These are phyloP conservation scores for Oxyteleia sp. DNA, from an alignment of 2,888 invertebrate genomes.

Conservation along the genomic window DNA sequence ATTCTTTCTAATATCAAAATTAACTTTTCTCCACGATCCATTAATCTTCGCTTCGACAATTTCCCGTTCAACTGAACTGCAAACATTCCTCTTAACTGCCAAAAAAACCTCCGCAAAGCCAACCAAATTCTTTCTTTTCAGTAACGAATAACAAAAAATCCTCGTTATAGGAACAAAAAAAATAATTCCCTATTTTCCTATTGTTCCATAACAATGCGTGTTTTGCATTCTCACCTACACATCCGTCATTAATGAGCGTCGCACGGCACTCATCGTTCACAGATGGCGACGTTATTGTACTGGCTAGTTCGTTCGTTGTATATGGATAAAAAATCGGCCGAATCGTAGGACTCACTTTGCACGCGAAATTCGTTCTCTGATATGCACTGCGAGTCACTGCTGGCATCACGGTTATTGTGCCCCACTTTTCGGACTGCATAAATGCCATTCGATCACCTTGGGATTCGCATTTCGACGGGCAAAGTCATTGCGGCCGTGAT, in stretches of 20 bases:
- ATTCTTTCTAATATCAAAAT: neutral
- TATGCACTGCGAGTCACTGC: conserved; percentile 46
- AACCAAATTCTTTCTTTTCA: neutral
- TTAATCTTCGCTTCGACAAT: neutral
- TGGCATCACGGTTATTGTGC: conserved; percentile 58
- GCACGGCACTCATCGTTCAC: conserved; percentile 26
- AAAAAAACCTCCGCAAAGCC: neutral
- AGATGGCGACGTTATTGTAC: conserved; percentile 17
- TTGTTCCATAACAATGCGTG: neutral
- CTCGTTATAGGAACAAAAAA: neutral
- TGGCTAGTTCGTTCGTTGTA: conserved; percentile 48
- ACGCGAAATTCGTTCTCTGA: conserved; percentile 49
- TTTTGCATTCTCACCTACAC: conserved; percentile 49
- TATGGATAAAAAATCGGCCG: conserved; percentile 19
- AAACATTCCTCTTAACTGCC: neutral
- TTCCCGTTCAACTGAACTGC: neutral
- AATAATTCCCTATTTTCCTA: conserved; percentile 3
- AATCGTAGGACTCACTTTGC: conserved; percentile 14
- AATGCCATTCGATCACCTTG: conserved; percentile 58
- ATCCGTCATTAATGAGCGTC: conserved; percentile 43
- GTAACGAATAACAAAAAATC: too few relatives aligned
- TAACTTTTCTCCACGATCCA: conserved; percentile 1
- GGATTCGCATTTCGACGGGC: conserved; percentile 8
- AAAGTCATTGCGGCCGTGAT: conserved; percentile 18
- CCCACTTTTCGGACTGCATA: conserved; percentile 46